Evolutionary conservation across 2,888 invertebrate genomes (phyloP).

Genomic region (Cosmia pyralina): DNA sequence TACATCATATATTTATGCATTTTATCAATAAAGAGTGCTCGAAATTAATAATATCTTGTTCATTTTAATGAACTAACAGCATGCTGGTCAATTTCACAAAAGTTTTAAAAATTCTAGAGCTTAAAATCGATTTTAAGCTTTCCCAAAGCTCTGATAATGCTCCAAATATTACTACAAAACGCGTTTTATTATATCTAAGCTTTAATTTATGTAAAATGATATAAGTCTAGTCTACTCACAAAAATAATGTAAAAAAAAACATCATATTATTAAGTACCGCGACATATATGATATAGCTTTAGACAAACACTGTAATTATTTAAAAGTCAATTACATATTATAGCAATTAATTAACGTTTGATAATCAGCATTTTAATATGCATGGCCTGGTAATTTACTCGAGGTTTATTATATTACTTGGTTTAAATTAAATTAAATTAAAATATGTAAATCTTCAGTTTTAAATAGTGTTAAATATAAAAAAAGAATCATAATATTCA

Average conservation of each 20-base stretch:
- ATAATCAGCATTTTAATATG: conserved; percentile 22
- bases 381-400: conserved; percentile 32
- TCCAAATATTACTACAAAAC: conserved; percentile 17
- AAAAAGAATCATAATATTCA: conserved; percentile 33
- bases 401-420: not conserved
- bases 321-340: conserved; percentile 45
- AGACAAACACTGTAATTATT: conserved; percentile 31
- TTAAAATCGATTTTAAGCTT: conserved; percentile 17
- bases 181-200: conserved; percentile 17
- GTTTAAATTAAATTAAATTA: too few species aligned
- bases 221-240: conserved; percentile 50
- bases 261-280: not conserved
- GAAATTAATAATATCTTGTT: conserved; percentile 4
- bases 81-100: conserved; percentile 44
- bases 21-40: conserved; percentile 8
- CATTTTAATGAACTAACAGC: conserved; percentile 3
- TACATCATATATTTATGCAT: conserved; percentile 1
- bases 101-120: conserved; percentile 3
- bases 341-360: conserved; percentile 30
- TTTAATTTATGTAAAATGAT: conserved; percentile 38
- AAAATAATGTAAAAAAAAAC: conserved; percentile 1
- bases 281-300: conserved; percentile 43
- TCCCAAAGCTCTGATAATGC: conserved; percentile 16
- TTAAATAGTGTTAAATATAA: conserved; percentile 20
- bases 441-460: conserved; percentile 2